Base-by-base conservation (phyloP, 2,113 vertebrate genomes). In the Spea bombifrons region DNA sequence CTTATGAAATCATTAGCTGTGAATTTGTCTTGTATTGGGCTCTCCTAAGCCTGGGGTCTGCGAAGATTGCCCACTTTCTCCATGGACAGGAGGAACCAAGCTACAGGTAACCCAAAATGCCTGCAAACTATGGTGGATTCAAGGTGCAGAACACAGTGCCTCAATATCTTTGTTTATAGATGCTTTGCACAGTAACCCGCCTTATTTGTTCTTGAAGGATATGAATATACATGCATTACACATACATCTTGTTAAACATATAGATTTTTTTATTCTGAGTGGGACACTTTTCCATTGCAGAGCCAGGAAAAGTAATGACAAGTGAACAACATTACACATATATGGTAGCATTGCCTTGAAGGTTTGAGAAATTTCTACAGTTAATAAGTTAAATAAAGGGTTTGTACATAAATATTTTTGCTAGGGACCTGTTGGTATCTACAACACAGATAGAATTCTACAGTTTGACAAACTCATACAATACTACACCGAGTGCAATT, bases 401-500 rank as follows among this genome's bases (percentile, higher is more conserved):
- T 93, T 90, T 87, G 87, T 93, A 96, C 96, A 98, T 99, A 99
- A 99, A 98, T 98, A 97, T 96, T 95, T 86, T 89, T 94, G 78
- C 96, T 96, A 97, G 92, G 92, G 95, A 92, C 88, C 90, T 94
- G 95, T 95, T 90, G 88, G 87, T 96, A 94, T 94, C 92, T 93
- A 96, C 94, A 91, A 93, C 95, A 97, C 94, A 93, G 90, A 92
- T 90, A 92, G 89, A 93, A 93, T 85, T 94, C 96, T 96, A 97
- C 95, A 94, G 91, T 92, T 91, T 90, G 91, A 96, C 95, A 94
- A 95, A 96, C 94, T 91, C 90, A 94, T 94, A 96, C 93, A 94
- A 95, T 92, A 96, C 95, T 96, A 97, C 95, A 96, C 91, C 87
- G 94, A 97, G 96, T 97, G 96, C 96, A 97, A 96, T 93, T 94